Evolutionary conservation across 2,113 vertebrate genomes (phyloP).

Genomic region (Mastomys coucha): DNA sequence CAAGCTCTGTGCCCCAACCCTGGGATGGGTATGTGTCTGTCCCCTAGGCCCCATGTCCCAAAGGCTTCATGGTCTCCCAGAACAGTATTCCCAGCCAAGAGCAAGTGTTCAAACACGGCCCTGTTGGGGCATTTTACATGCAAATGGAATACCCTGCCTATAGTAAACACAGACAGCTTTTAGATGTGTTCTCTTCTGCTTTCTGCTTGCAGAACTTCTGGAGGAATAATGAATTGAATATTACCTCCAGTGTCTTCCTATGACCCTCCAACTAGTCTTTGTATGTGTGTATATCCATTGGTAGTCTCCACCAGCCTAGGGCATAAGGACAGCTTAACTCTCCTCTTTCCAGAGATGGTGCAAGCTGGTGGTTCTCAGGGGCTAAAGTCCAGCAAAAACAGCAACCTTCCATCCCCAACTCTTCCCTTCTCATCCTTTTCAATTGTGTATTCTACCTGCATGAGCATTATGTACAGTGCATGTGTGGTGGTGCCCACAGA

Average conservation of each 20-base stretch:
- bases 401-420: too few relatives aligned
- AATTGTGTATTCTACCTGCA: too few relatives aligned
- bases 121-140: neutral
- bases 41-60: neutral
- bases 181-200: neutral
- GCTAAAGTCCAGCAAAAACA: neutral
- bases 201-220: too few relatives aligned
- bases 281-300: accelerated
- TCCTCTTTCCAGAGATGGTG: neutral
- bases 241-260: accelerated
- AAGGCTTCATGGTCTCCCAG: neutral
- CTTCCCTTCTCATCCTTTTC: neutral
- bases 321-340: neutral
- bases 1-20: neutral
- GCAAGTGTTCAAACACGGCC: neutral
- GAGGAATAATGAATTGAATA: neutral
- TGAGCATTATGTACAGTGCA: too few relatives aligned
- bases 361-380: neutral
- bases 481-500: neutral
- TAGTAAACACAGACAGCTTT: neutral
- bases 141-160: neutral
- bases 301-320: neutral
- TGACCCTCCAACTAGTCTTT: accelerated
- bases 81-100: neutral
- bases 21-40: too few relatives aligned